A percentile compares a stretch with the other conserved stretches of the same genome.
Conservation (phyloP, 92 coral and sea anemone species). For the Pocillopora grandis region DNA sequence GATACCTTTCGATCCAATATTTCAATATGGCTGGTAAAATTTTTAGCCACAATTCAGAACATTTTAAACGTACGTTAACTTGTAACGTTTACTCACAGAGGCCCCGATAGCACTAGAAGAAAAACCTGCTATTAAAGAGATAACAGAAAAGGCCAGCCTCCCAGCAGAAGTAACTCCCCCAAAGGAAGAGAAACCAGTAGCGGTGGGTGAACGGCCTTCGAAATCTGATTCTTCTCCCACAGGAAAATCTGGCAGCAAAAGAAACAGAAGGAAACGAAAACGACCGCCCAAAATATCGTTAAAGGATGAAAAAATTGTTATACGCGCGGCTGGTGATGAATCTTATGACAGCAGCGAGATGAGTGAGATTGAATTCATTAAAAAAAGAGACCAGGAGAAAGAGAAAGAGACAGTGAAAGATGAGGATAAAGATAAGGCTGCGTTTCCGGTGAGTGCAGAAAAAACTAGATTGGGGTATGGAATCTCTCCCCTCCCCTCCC, state of each 20-base stretch:
- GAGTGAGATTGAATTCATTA: conserved; percentile 51
- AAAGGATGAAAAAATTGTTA: conserved; percentile 35
- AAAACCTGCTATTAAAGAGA: background rate
- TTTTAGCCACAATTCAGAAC: too few relatives aligned
- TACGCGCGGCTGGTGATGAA: conserved; percentile 73
- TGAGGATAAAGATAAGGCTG: conserved; percentile 27
- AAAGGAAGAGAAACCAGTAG: conserved; percentile 1
- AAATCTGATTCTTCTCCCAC: background rate
- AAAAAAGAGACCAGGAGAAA: conserved; percentile 21
- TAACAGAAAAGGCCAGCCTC: background rate
- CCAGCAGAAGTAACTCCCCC: background rate
- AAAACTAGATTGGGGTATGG: too few relatives aligned
- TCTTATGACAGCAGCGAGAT: conserved; percentile 79
- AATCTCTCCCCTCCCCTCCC: too few relatives aligned
- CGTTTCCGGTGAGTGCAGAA: conserved; percentile 49
- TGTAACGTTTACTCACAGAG: background rate
- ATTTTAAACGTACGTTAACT: too few relatives aligned
- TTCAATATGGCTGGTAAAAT: too few relatives aligned
- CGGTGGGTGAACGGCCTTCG: background rate
- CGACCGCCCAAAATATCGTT: conserved; percentile 44
- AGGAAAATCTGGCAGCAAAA: conserved; percentile 24
- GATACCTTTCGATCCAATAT: too few relatives aligned
- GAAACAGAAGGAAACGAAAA: conserved; percentile 40
- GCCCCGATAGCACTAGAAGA: background rate
- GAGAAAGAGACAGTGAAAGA: conserved; percentile 11